Percentiles rank a stretch among this genome's conserved stretches.
Conservation (phyloP, 2,888 invertebrate species). For the Blastobasis lacticolella region DNA sequence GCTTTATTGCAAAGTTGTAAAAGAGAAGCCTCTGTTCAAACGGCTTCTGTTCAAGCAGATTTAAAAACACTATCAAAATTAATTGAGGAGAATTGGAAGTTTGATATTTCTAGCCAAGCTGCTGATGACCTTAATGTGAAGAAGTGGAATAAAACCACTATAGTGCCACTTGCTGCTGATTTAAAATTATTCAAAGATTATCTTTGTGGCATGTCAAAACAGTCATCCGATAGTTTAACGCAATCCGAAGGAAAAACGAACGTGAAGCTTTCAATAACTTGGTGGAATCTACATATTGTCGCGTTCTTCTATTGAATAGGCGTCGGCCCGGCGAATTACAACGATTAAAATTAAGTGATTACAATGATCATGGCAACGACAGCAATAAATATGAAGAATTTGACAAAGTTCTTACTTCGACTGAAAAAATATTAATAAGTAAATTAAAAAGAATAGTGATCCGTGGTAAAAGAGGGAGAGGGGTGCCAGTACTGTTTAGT, state of each 20-base stretch:
- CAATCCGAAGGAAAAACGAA: slow-evolving; percentile 1
- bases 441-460: slow-evolving; percentile 1
- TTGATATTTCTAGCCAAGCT: slow-evolving; percentile 1
- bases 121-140: background rate
- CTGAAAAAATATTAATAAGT: background rate
- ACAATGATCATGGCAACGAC: slow-evolving; percentile 2
- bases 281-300: slow-evolving; percentile 9
- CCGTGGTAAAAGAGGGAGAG: slow-evolving; percentile 12
- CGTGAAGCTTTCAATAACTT: slow-evolving; percentile 2
- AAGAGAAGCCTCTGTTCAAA: background rate
- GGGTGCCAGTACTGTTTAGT: slow-evolving; percentile 17
- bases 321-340: slow-evolving; percentile 13
- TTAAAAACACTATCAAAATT: slow-evolving; percentile 7
- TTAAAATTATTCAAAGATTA: slow-evolving; percentile 15
- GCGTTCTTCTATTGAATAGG: slow-evolving; percentile 11
- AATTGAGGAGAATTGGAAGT: slow-evolving; percentile 3
- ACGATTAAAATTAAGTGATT: slow-evolving; percentile 8
- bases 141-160: slow-evolving; percentile 8
- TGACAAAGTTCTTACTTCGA: background rate
- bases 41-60: slow-evolving; percentile 5
- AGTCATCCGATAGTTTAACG: background rate
- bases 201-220: slow-evolving; percentile 7
- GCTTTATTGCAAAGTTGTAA: slow-evolving; percentile 11
- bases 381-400: background rate
- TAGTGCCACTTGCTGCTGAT: slow-evolving; percentile 14